phyloP scores from a whole-genome alignment of 2,888 invertebrate species.

The Perdita meconis region DNA sequence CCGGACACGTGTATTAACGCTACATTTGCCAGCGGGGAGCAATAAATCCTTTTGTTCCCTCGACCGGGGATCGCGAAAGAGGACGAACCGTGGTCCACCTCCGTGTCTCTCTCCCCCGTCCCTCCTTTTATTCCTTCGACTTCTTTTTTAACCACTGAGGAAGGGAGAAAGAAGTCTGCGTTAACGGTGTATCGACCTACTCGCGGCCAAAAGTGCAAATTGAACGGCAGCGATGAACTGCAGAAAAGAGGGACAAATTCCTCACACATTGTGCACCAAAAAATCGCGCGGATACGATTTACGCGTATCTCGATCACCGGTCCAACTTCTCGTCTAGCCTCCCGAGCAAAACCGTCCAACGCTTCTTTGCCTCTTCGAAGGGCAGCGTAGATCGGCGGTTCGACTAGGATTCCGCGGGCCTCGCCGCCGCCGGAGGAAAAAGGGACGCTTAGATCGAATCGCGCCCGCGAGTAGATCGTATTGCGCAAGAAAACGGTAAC shows the following conservation, averaged over 20 bases:
- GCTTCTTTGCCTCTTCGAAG: conserved; percentile 24
- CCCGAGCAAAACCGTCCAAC: conserved; percentile 28
- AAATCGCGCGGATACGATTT: neutral
- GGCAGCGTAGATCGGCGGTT: conserved; percentile 19
- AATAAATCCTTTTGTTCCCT: conserved; percentile 75
- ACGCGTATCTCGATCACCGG: conserved; percentile 8
- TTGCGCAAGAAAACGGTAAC: conserved; percentile 73
- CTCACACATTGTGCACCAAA: conserved; percentile 9
- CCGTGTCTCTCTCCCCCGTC: conserved; percentile 70
- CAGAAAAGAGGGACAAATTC: conserved; percentile 20
- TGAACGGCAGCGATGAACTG: conserved; percentile 31
- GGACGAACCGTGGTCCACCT: conserved; percentile 70
- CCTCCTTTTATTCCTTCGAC: conserved; percentile 71
- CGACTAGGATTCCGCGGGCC: conserved; percentile 47
- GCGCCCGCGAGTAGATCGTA: conserved; percentile 60
- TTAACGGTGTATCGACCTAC: conserved; percentile 81
- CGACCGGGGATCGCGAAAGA: conserved; percentile 62
- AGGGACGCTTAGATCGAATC: conserved; percentile 67
- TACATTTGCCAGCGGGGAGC: conserved; percentile 68
- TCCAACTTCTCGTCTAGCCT: neutral
- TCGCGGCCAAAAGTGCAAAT: conserved; percentile 71
- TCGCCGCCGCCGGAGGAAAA: conserved; percentile 37
- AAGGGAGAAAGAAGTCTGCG: conserved; percentile 58
- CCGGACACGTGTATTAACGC: conserved; percentile 65
- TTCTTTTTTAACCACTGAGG: conserved; percentile 69